Evolutionary conservation across 2,797 vertebrate species (phyloP).

Genomic region (Cheirogaleus major): DNA sequence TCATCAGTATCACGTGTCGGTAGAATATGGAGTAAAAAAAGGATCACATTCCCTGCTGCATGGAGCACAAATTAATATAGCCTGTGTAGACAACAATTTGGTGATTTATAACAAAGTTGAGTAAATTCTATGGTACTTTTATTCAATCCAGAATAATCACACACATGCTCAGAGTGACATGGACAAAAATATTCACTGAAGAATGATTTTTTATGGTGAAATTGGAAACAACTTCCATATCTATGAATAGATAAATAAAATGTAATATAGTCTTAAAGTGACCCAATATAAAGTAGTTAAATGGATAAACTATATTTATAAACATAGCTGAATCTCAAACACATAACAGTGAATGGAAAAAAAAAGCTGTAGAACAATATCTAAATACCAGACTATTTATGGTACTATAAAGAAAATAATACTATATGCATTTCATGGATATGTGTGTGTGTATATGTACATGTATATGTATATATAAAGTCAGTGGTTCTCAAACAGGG

Average conservation of each 20-base stretch:
- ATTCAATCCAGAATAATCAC: background rate
- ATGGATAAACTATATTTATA: background rate
- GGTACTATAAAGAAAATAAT: background rate
- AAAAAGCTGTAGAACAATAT: background rate
- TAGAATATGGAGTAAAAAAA: background rate
- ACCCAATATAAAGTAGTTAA: background rate
- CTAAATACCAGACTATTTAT: background rate
- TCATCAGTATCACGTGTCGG: background rate
- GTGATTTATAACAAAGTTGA: background rate
- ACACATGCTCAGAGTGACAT: background rate
- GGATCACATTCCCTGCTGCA: rapidly evolving
- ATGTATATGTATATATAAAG: background rate
- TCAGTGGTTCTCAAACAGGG: background rate
- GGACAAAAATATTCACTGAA: background rate
- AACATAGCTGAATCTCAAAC: background rate
- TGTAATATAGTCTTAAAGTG: background rate
- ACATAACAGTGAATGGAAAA: background rate
- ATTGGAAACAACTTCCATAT: background rate
- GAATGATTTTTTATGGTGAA: background rate
- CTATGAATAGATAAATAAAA: background rate
- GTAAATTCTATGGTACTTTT: background rate
- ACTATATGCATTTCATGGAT: background rate
- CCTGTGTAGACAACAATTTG: background rate
- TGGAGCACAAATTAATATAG: background rate
- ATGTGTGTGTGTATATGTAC: background rate